Evolutionary conservation across 2,113 vertebrate species (phyloP).

Genomic region (Tachuris rubrigastra): DNA sequence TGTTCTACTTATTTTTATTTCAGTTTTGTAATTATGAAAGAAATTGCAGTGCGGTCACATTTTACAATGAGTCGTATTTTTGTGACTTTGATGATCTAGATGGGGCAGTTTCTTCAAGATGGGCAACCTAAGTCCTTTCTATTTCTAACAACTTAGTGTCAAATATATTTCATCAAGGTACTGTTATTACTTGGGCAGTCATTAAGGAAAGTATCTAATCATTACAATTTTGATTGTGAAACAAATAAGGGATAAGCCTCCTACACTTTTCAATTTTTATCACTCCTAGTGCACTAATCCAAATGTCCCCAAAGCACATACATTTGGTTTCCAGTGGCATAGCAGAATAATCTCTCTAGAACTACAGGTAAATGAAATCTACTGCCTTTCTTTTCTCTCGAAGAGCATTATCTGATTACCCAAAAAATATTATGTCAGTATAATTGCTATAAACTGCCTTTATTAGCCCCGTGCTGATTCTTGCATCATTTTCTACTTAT

Average conservation of each 20-base stretch:
- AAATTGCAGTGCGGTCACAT: neutral
- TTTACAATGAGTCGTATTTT: neutral
- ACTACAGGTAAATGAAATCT: neutral
- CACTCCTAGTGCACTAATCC: neutral
- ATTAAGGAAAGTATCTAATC: neutral
- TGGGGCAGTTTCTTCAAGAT: neutral
- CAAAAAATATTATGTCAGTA: neutral
- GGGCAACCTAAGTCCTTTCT: neutral
- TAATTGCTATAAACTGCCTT: neutral
- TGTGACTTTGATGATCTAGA: neutral
- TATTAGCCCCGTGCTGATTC: neutral
- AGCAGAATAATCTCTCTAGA: neutral
- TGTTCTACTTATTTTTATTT: neutral
- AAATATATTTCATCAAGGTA: neutral
- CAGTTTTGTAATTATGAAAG: neutral
- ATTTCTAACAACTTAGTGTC: neutral
- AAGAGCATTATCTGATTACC: neutral
- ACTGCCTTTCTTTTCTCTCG: neutral
- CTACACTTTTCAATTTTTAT: neutral
- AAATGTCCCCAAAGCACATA: neutral
- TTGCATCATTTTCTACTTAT: neutral
- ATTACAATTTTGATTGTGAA: neutral
- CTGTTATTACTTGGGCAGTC: neutral
- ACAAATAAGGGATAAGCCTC: neutral
- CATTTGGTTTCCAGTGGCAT: neutral